Base-by-base conservation (phyloP, 92 coral and sea anemone genomes). In the Siderastrea radians region DNA sequence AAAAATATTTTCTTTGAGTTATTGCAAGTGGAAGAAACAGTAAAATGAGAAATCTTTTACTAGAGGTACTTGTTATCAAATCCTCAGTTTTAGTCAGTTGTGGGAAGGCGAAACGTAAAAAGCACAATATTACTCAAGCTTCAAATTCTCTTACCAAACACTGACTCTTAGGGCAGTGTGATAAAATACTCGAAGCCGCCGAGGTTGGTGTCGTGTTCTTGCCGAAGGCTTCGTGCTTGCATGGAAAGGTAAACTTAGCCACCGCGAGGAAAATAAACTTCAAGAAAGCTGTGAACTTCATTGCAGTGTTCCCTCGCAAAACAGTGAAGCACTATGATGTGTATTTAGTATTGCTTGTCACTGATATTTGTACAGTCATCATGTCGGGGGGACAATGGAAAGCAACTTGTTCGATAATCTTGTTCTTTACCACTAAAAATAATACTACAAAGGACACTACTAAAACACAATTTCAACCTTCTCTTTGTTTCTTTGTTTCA, bases 151-250 rank as follows among this genome's bases (percentile, higher is more conserved):
- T 65, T 65, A 65, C 70, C 70, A 65, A 65, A 9, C 70, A 65
- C 70, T 65, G n/a, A 45, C 70, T 65, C 46, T 65, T 19, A 19
- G 70, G 70, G 70, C 70, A 65, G 70, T 19, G 45, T 3, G 70
- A 65, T 7, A 65, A 7, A 65, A 65, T 6, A n/a, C 46, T 38
- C 70, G 6, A 3, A 38, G 46, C 70, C 46, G 70, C 70, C 1
- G 45, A 17, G 0, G 7, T 65, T 38, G 70, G 17, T 0, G 70
- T 5, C 12, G 45, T 38, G n/a, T 65, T 65, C 12, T 11, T 65
- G 46, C 48, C 48, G 2, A 4, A 5, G 19, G 70, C 47, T 8
- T 1, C 70, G 0, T 38, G 70, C 70, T 65, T 19, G 3, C 45
- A 5, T 7, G 5, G 48, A 9, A 65, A 5, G 47, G 70, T 45